phyloP scores from a whole-genome alignment of 2,113 vertebrate species.

The Zapornia atra region DNA sequence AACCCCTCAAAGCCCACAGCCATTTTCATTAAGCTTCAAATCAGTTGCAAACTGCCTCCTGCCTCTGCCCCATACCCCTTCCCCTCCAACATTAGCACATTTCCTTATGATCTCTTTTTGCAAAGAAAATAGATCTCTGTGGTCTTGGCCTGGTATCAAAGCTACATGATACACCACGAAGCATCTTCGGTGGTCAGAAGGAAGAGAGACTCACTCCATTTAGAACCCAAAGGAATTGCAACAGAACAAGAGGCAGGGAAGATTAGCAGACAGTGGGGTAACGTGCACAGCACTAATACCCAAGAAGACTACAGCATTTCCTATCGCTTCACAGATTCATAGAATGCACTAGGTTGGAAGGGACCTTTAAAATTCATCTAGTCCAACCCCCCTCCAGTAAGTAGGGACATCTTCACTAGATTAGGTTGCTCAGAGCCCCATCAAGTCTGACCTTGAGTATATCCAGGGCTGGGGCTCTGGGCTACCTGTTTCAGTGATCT shows the following conservation, averaged over 20 bases:
- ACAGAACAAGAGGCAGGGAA: neutral
- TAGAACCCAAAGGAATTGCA: neutral
- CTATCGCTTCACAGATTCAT: neutral
- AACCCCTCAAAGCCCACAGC: neutral
- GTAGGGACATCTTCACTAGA: no score
- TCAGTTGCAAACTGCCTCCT: neutral
- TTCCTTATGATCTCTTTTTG: neutral
- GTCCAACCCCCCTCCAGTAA: no score
- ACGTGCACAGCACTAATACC: neutral
- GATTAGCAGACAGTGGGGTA: rapidly evolving
- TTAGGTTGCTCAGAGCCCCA: no score
- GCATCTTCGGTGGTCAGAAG: neutral
- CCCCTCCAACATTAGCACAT: neutral
- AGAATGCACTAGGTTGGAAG: no score
- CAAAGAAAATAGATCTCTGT: neutral
- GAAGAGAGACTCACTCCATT: neutral
- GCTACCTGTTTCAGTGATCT: no score
- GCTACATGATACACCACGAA: neutral
- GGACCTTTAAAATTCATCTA: no score
- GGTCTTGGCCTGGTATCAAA: no score
- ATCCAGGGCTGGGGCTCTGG: no score
- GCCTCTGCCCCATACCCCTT: neutral
- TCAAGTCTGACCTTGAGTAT: no score
- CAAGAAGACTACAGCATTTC: neutral
- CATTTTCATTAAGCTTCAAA: neutral